A percentile compares a stretch with the other conserved stretches of the same genome.
phyloP scores from a whole-genome alignment of 2,797 vertebrate species.

The Lepilemur ruficaudatus region DNA sequence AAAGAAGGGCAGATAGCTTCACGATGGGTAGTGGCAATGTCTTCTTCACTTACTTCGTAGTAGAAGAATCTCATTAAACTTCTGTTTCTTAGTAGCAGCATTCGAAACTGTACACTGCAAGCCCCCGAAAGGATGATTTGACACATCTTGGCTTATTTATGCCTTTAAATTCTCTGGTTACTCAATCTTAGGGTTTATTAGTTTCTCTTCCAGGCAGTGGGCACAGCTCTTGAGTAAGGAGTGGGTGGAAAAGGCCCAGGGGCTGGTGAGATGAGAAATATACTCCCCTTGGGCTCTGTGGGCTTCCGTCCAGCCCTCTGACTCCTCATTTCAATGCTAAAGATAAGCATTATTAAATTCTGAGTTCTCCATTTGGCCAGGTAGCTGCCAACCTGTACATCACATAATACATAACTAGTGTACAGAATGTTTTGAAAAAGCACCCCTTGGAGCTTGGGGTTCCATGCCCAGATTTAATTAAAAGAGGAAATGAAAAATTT shows the following conservation, averaged over 20 bases:
- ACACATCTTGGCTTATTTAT: slow-evolving; percentile 48
- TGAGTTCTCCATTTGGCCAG: neutral
- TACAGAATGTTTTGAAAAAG: neutral
- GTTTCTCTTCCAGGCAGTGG: neutral
- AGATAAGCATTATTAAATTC: slow-evolving; percentile 64
- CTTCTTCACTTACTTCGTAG: neutral
- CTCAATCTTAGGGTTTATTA: neutral
- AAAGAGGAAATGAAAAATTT: slow-evolving; percentile 40
- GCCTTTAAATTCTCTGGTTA: slow-evolving; percentile 42
- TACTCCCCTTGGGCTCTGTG: neutral
- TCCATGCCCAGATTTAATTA: slow-evolving; percentile 14
- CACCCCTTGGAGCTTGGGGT: neutral
- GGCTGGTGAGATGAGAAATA: neutral
- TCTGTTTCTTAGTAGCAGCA: neutral
- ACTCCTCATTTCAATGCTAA: slow-evolving; percentile 42
- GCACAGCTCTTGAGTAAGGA: neutral
- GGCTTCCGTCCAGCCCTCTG: slow-evolving; percentile 26
- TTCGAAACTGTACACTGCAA: neutral
- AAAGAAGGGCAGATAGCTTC: neutral
- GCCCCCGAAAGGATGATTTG: slow-evolving; percentile 8
- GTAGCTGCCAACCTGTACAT: neutral
- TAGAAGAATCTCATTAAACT: neutral
- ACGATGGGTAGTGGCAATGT: neutral
- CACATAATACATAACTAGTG: neutral
- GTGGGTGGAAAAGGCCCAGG: neutral